Base-by-base conservation (phyloP, 2,113 vertebrate genomes). In the Apodemus speciosus region DNA sequence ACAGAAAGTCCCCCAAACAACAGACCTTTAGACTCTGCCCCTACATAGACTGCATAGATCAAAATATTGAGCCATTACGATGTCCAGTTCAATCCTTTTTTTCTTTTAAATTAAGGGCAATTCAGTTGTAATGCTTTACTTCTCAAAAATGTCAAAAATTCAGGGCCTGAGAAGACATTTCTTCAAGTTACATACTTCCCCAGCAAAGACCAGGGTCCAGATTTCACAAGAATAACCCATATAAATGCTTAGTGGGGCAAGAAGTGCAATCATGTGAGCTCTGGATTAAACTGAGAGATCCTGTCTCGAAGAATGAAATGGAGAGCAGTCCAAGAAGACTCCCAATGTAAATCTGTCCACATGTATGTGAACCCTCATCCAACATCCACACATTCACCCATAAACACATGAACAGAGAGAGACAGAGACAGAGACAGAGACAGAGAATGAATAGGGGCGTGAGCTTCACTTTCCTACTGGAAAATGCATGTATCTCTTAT, bases 371-470 rank as follows among this genome's bases (percentile, higher is more conserved):
- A 62, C 38, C 25, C 9, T 9, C 8, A 7, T 10, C 30, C 27
- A 43, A 62, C 25, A 62, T 1, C 11, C 6, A 81, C 3, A 64
- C 2, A 43, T 0, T 2, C 2, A 62, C 6, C 3, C 1, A 60
- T 16, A 84, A 30, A 38, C 15, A 49, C 15, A 2, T 43, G 38
- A 40, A 46, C 72, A 75, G 13, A 35, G 27, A 51, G 46, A 75
- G 73, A 32, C 25, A 10, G 6, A 18, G 40, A 8, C 0, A 1
- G 23, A 46, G 11, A 43, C 4, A 40, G 40, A 27, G 21, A 9
- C 13, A 35, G 49, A 77, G 15, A 35, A 9, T 62, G 6, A 4
- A 4, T 11, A 32, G 4, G 64, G 11, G 35, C 38, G 5, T 21
- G 2, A 58, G 27, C 10, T 64, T 1, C 0, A 25, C n/a, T 30